These are phyloP conservation scores for Dermatemys mawii DNA, from an alignment of 2,113 vertebrate species.

Conservation along the genomic window DNA sequence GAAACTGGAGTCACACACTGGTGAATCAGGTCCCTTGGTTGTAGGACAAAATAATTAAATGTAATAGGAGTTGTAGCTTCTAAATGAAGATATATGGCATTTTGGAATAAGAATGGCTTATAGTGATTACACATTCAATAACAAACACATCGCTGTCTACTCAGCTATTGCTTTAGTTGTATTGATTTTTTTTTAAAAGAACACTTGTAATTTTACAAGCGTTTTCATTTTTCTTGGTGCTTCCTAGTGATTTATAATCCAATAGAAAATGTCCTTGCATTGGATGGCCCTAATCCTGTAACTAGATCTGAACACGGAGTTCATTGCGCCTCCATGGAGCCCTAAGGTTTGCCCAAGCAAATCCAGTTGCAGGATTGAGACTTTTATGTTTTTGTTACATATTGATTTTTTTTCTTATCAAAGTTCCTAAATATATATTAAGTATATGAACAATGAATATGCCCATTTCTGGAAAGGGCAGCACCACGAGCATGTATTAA, in stretches of 20 bases:
- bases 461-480: not conserved
- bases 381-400: not conserved
- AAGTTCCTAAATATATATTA: not conserved
- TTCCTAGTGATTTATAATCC: not conserved
- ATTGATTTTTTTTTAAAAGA: not conserved
- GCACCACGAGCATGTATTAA: not conserved
- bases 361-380: not conserved
- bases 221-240: slow-evolving; percentile 2
- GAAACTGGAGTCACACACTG: not conserved
- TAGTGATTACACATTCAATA: not conserved
- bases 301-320: not conserved
- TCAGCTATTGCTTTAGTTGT: not conserved
- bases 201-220: not conserved
- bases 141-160: not conserved
- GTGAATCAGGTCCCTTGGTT: not conserved
- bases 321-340: not conserved
- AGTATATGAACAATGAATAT: not conserved
- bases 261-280: not conserved
- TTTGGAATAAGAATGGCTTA: not conserved
- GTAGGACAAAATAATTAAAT: not conserved
- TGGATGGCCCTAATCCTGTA: not conserved
- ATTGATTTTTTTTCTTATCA: not conserved
- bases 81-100: not conserved
- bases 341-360: not conserved
- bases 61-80: not conserved